Evolutionary conservation across 92 coral and sea anemone genomes (phyloP), one percentile per base, ranked within the genome.

Genomic region (Pocillopora meandrina): DNA sequence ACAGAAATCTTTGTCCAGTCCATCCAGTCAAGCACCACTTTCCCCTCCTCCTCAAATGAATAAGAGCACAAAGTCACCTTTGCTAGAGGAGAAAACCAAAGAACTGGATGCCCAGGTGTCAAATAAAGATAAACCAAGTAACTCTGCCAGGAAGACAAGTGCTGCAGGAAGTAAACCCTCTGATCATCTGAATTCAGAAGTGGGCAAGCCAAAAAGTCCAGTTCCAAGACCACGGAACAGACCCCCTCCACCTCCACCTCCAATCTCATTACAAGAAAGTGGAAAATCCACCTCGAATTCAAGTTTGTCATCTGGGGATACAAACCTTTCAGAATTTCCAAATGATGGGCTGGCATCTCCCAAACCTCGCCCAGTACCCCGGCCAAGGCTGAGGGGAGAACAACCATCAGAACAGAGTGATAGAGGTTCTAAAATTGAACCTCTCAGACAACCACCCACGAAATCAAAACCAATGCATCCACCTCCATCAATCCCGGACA

Each of bases 221-320:
- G 90, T 90, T 12, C 93, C 98, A 42, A 78, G 93, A 72, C 95
- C 95, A 62, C 91, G 99, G 68, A 88, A 92, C 85, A 85, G 91
- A 86, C 98, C 98, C 61, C 98, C 95, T 6, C 98, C 97, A 56
- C 95, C 98, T 62, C 95, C 98, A 31, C 90, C 90, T 11, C 79
- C 82, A 1, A 71, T 61, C 2, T 72, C 75, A 69, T 74, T 76
- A 19, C 72, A 84, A 36, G 84, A 92, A 3, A 71, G 81, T 75
- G 88, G 70, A 14, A 87, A 82, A 63, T 77, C 88, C 2, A 72
- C 79, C 12, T 56, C 80, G 23, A 79, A 47, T 66, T 62, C 79
- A 31, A 81, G 90, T 20, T 61, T 67, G 19, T 85, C 95, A 6
- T 71, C 88, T 9, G 75, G 56, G 65, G 91, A 87, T 16, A 69